Percentiles rank a stretch among this genome's conserved stretches.
phyloP scores from a whole-genome alignment of 2,113 vertebrate species.

The Cololabis saira region DNA sequence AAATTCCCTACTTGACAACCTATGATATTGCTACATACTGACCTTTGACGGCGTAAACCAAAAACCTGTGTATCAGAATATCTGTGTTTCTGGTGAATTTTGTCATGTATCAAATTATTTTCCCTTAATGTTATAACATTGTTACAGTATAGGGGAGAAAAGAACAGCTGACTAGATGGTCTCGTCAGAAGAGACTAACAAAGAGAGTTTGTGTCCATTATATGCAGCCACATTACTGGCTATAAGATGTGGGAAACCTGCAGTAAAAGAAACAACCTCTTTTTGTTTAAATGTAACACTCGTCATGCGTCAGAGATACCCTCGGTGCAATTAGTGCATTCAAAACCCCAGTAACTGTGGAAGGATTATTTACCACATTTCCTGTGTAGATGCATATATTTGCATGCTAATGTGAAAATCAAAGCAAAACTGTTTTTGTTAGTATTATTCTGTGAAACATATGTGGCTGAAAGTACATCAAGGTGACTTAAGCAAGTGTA shows the following conservation, averaged over 20 bases:
- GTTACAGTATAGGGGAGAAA: not conserved
- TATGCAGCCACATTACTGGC: conserved; percentile 1
- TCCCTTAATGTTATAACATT: conserved; percentile 1
- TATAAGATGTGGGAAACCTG: conserved; percentile 37
- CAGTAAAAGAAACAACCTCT: conserved; percentile 8
- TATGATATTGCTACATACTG: no score
- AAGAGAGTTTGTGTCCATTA: conserved; percentile 44
- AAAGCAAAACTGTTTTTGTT: conserved; percentile 19
- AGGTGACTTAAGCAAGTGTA: no score
- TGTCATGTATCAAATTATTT: not conserved
- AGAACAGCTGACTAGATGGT: not conserved
- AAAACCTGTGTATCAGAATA: not conserved
- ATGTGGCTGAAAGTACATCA: no score
- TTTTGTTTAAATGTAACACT: conserved; percentile 35
- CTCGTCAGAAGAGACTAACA: conserved; percentile 25
- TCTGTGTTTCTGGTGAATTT: not conserved
- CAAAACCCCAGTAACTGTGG: conserved; percentile 23
- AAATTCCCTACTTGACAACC: no score
- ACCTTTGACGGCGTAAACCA: not conserved
- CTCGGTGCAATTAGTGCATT: conserved; percentile 52
- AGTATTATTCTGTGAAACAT: not conserved
- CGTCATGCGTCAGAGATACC: conserved; percentile 33
- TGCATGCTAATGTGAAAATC: conserved; percentile 53
- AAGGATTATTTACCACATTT: conserved; percentile 24
- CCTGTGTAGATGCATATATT: conserved; percentile 50